Evolutionary conservation across 2,888 invertebrate genomes (phyloP), one percentile per base, ranked within the genome.

Genomic region (Arge pagana): DNA sequence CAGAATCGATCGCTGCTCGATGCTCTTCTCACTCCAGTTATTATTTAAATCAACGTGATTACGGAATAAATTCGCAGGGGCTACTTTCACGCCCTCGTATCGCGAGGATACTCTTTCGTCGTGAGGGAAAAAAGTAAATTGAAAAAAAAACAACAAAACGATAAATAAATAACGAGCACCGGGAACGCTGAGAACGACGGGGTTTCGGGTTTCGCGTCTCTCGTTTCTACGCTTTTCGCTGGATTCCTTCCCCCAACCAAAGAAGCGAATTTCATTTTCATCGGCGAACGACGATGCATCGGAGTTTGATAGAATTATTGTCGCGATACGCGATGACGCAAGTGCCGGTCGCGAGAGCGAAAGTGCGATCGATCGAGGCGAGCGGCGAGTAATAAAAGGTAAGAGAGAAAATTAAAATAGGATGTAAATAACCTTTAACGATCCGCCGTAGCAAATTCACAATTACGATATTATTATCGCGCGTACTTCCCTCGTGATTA

Each of bases 371-470:
- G 42, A 19, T 42, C 42, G 42, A 19, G 19, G 30, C 42, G 31
- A 42, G 42, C 31, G 42, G 42, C 42, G 31, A 21, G 42, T 42
- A 42, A 42, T 42, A 30, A 42, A n/a, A 42, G 37, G 41, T 21
- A 39, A 50, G 28, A 40, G 41, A 50, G 41, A 71, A 72, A 67
- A 63, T 62, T 65, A 65, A 64, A 69, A 73, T 72, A 67, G 72
- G 64, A 70, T 60, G 68, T 66, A 65, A 70, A 69, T 66, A 66
- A 67, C 62, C 68, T 69, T 66, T 68, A 70, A 71, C 65, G 69
- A 64, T n/a, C n/a, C 63, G 61, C 67, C 71, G 67, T 71, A 69
- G 68, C 74, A 64, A 73, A 74, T 72, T 68, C 67, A 66, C 71
- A 71, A 72, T 74, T 70, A 71, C 71, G 65, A 64, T 71, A 69